Percentiles rank a stretch among this genome's conserved stretches.
These are phyloP conservation scores for Cephus sareptanus DNA, from an alignment of 2,888 invertebrate species.

Conservation along the genomic window DNA sequence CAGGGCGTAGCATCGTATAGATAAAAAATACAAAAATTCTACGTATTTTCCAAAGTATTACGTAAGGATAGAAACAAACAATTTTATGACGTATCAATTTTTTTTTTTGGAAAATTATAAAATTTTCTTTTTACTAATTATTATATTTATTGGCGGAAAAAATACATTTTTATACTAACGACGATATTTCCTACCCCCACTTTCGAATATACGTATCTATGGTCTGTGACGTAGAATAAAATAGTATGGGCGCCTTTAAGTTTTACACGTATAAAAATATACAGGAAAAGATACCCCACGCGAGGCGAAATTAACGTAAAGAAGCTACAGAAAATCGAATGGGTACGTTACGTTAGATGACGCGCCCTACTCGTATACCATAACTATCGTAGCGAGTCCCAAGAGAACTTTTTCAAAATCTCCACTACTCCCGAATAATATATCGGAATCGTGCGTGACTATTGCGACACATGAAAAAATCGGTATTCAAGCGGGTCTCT, in stretches of 20 bases:
- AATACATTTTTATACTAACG: neutral
- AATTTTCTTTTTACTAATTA: neutral
- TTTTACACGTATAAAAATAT: neutral
- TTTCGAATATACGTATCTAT: too few species aligned
- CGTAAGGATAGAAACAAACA: neutral
- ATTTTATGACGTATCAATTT: too few species aligned
- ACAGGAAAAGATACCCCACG: neutral
- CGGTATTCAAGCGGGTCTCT: constrained; percentile 1
- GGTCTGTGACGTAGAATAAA: neutral
- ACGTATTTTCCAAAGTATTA: too few species aligned
- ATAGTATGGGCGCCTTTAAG: neutral
- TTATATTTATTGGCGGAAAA: neutral
- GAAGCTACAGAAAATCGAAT: neutral
- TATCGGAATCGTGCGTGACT: neutral
- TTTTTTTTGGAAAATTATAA: neutral
- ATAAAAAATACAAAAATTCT: too few species aligned
- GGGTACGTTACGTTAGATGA: neutral
- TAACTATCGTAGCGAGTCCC: neutral
- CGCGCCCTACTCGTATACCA: neutral
- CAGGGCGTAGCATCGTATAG: neutral
- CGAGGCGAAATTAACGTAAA: neutral
- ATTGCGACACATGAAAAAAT: neutral
- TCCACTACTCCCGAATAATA: neutral
- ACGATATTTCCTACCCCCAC: neutral
- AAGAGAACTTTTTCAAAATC: neutral